These are phyloP conservation scores for Pogonomyrmex californicus DNA, from an alignment of 1,140 invertebrate genomes.

Conservation along the genomic window DNA sequence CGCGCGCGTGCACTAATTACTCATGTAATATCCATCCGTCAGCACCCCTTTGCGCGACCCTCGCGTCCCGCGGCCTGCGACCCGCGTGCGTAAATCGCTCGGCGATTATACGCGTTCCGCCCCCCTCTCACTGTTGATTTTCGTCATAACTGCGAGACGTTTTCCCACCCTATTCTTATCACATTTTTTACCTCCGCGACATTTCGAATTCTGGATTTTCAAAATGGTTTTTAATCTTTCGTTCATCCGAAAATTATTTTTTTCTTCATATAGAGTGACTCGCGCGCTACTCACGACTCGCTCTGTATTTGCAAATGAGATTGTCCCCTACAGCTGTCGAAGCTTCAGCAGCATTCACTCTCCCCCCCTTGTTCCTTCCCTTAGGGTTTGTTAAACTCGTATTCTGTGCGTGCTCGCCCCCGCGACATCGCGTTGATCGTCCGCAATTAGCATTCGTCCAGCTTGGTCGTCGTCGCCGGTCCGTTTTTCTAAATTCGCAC, in stretches of 20 bases:
- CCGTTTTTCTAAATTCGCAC: conserved; percentile 56
- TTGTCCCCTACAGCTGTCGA: not conserved
- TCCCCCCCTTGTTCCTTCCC: no score
- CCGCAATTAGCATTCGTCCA: conserved; percentile 45
- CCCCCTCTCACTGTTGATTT: not conserved
- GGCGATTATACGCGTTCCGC: conserved; percentile 35
- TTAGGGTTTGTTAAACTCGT: conserved; percentile 23
- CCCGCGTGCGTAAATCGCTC: conserved; percentile 35
- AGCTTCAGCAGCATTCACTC: not conserved
- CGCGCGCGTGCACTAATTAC: conserved; percentile 60
- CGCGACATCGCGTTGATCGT: conserved; percentile 33
- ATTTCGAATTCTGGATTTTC: not conserved
- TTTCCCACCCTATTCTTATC: not conserved
- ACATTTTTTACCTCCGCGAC: not conserved
- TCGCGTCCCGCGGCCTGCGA: conserved; percentile 31
- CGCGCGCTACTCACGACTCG: not conserved
- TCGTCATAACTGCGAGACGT: not conserved
- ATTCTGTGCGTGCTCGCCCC: not conserved
- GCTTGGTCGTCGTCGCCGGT: not conserved
- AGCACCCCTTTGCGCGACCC: not conserved
- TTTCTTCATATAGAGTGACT: conserved; percentile 9
- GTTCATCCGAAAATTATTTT: not conserved
- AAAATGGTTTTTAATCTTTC: not conserved
- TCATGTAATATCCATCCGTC: conserved; percentile 54
- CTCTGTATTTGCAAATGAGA: conserved; percentile 16